Percentiles rank a stretch among this genome's conserved stretches.
These are phyloP conservation scores for Paramormyrops kingsleyae DNA, from an alignment of 2,113 vertebrate genomes.

Conservation along the genomic window DNA sequence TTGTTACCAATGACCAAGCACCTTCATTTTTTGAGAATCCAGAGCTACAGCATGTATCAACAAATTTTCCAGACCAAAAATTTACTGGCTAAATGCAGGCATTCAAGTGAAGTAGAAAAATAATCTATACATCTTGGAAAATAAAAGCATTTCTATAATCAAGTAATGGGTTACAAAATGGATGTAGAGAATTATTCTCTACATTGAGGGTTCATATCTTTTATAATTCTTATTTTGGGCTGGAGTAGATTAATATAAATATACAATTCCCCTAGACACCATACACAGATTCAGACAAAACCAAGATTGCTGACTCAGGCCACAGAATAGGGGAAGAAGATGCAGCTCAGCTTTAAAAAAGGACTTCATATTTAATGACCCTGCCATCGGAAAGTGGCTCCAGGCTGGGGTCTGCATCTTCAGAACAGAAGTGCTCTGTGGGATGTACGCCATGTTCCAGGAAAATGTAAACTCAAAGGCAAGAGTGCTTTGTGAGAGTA, in stretches of 20 bases:
- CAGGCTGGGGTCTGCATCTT: not conserved
- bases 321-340: not conserved
- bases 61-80: not conserved
- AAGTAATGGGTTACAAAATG: not conserved
- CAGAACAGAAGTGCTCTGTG: conserved; percentile 12
- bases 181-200: not conserved
- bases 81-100: not conserved
- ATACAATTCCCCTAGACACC: not conserved
- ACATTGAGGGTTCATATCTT: not conserved
- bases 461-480: not conserved
- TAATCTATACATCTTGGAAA: not conserved
- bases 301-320: conserved; percentile 7
- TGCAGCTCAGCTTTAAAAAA: conserved; percentile 1
- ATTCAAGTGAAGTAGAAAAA: not conserved
- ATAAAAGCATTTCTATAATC: not conserved
- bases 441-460: not conserved
- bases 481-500: not conserved
- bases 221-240: not conserved
- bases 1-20: not conserved
- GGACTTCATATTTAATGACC: conserved; percentile 12
- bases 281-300: not conserved
- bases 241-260: not conserved
- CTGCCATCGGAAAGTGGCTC: not conserved
- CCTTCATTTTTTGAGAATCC: not conserved
- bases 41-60: not conserved